Percentiles rank a stretch among this genome's conserved stretches.
phyloP scores from a whole-genome alignment of 2,113 vertebrate species.

The Columba livia region DNA sequence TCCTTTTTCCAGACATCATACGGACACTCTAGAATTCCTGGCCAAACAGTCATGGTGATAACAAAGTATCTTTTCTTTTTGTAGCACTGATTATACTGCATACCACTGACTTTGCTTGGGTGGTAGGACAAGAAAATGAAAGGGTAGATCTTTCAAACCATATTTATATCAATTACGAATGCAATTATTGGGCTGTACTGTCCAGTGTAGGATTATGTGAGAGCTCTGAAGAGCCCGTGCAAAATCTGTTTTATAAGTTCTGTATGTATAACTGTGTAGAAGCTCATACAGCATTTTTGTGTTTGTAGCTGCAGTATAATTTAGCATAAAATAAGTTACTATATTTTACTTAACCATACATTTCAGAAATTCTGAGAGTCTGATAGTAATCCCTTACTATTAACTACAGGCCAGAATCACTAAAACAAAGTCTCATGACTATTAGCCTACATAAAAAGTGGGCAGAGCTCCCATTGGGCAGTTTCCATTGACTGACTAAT shows the following conservation, averaged over 20 bases:
- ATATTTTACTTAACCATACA: background rate
- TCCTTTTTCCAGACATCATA: background rate
- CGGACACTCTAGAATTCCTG: background rate
- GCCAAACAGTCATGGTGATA: background rate
- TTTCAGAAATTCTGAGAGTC: background rate
- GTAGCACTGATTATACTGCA: background rate
- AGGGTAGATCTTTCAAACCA: background rate
- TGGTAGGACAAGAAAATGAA: background rate
- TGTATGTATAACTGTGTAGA: background rate
- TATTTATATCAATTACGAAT: background rate
- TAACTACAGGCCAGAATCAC: background rate
- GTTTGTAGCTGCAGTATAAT: background rate
- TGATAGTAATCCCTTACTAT: background rate
- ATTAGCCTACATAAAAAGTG: background rate
- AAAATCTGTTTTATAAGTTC: background rate
- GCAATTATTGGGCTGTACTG: fast-evolving
- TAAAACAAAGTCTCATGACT: background rate
- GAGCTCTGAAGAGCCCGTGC: background rate
- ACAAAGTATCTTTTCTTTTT: background rate
- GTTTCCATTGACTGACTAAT: background rate
- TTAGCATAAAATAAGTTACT: background rate
- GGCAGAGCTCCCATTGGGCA: background rate
- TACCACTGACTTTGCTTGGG: background rate
- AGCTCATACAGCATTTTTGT: background rate
- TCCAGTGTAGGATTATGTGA: background rate